Percentiles rank a stretch among this genome's conserved stretches.
These are phyloP conservation scores for Hirtodrosophila alboralis DNA, from an alignment of 2,888 invertebrate genomes.

Conservation along the genomic window DNA sequence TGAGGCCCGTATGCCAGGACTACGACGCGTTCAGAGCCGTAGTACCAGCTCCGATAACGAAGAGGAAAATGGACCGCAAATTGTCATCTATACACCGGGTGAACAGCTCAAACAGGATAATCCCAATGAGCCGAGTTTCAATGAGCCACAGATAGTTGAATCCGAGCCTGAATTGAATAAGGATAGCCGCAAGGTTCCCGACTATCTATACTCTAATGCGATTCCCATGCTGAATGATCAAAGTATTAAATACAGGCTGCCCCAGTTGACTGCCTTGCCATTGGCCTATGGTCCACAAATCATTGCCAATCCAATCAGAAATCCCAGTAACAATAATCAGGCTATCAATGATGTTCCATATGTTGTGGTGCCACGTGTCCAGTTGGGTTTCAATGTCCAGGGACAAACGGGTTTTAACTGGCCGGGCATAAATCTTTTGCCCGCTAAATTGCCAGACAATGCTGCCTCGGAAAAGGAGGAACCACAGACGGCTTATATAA, in stretches of 20 bases:
- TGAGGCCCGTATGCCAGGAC: constrained; percentile 35
- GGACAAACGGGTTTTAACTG: constrained; percentile 64
- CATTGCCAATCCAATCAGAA: constrained; percentile 20
- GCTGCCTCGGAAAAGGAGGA: constrained; percentile 55
- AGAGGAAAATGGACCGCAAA: constrained; percentile 45
- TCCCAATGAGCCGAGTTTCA: constrained; percentile 38
- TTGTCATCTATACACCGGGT: constrained; percentile 63
- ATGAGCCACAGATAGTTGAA: constrained; percentile 60
- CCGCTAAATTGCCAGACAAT: constrained; percentile 13
- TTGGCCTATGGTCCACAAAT: constrained; percentile 59
- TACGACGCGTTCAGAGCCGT: constrained; percentile 40
- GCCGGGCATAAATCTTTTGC: constrained; percentile 45
- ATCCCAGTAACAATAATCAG: constrained; percentile 41
- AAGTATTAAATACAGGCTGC: constrained; percentile 71
- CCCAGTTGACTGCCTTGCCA: constrained; percentile 63
- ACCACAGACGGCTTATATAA: constrained; percentile 33
- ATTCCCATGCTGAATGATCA: constrained; percentile 74
- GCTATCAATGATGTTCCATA: constrained; percentile 36
- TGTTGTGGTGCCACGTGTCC: constrained; percentile 64
- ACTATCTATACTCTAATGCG: constrained; percentile 74
- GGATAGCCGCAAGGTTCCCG: constrained; percentile 76
- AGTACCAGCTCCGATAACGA: constrained; percentile 32
- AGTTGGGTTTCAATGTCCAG: constrained; percentile 77
- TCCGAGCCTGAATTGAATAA: constrained; percentile 45
- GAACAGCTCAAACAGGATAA: constrained; percentile 43